Conservation (phyloP, 2,113 vertebrate genomes). For the Eidolon helvum region DNA sequence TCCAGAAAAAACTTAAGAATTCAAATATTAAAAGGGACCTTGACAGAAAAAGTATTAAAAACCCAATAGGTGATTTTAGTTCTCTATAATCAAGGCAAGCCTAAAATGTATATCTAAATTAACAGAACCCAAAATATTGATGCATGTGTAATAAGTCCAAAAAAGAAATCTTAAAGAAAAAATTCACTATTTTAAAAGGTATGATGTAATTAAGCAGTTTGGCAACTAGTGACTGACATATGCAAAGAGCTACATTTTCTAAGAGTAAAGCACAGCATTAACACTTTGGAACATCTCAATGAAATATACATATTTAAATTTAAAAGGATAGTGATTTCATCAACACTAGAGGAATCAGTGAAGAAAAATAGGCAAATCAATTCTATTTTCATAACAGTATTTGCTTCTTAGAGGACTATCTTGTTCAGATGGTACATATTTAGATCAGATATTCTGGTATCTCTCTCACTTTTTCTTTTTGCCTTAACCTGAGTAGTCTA, state of each 20-base stretch:
- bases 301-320: not conserved
- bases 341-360: not conserved
- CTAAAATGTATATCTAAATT: not conserved
- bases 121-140: not conserved
- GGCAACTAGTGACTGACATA: not conserved
- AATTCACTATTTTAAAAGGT: not conserved
- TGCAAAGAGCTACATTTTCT: not conserved
- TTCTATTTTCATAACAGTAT: not conserved
- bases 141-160: not conserved
- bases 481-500: not conserved
- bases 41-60: not conserved
- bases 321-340: not conserved
- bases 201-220: not conserved
- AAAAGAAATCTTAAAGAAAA: not conserved
- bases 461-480: not conserved
- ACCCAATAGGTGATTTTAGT: not conserved
- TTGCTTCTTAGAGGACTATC: not conserved
- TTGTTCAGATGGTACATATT: not conserved
- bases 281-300: not conserved
- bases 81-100: not conserved
- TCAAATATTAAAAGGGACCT: not conserved
- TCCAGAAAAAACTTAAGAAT: not conserved
- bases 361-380: not conserved
- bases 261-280: not conserved
- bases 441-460: not conserved